Conservation (phyloP, 2,113 vertebrate genomes). For the Amblyornis subalaris region DNA sequence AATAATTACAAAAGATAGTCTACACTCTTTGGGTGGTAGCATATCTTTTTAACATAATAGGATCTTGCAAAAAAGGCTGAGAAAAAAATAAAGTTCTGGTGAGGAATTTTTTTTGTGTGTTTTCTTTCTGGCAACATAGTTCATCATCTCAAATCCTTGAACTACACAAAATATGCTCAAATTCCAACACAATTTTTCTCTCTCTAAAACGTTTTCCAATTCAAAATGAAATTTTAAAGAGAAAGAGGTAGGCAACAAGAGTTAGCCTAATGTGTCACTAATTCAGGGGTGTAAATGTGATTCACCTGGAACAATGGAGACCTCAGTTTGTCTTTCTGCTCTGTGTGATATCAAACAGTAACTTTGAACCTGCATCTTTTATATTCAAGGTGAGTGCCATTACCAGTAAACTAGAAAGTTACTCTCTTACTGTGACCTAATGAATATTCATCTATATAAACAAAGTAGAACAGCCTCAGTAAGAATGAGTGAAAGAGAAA, state of each 20-base stretch:
- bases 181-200: neutral
- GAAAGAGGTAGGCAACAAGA: neutral
- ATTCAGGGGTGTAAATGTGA: neutral
- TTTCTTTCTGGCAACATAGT: fast-evolving
- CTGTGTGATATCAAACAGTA: neutral
- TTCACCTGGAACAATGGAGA: neutral
- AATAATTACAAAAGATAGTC: neutral
- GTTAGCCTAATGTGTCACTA: neutral
- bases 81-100: neutral
- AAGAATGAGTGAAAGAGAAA: neutral
- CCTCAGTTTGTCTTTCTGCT: neutral
- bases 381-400: neutral
- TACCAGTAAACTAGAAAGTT: neutral
- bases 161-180: neutral
- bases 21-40: fast-evolving
- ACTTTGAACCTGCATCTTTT: neutral
- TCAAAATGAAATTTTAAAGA: neutral
- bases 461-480: neutral
- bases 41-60: neutral
- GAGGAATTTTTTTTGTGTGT: neutral
- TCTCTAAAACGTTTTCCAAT: neutral
- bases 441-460: neutral
- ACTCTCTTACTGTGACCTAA: neutral
- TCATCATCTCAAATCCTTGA: neutral
- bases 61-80: neutral